A percentile compares a stretch with the other conserved stretches of the same genome.
These are phyloP conservation scores for Pluvialis apricaria DNA, from an alignment of 2,113 vertebrate genomes.

Conservation along the genomic window DNA sequence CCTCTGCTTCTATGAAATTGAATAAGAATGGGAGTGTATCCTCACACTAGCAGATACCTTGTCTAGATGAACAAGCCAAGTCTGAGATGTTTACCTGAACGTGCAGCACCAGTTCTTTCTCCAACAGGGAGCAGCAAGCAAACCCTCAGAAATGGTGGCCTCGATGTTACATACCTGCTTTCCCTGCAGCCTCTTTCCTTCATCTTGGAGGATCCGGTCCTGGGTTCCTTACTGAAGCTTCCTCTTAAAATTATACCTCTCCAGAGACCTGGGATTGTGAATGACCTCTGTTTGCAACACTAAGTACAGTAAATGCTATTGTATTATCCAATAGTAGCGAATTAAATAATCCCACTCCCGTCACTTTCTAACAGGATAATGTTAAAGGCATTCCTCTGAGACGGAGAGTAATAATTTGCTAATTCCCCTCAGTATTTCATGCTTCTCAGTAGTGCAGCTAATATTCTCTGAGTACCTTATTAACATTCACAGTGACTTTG, in stretches of 20 bases:
- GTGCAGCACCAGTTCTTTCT: neutral
- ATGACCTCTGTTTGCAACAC: slow-evolving; percentile 9
- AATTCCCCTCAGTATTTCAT: slow-evolving; percentile 28
- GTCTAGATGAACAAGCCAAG: neutral
- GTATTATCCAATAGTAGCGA: neutral
- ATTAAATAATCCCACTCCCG: neutral
- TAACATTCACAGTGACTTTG: slow-evolving; percentile 49
- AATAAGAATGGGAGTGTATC: neutral
- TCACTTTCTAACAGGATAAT: slow-evolving; percentile 53
- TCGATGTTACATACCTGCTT: neutral
- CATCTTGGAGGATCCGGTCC: neutral
- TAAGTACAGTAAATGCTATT: slow-evolving; percentile 32
- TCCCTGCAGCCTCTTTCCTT: neutral
- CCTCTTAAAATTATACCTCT: neutral
- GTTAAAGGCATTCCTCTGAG: slow-evolving; percentile 35
- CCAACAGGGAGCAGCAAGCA: neutral
- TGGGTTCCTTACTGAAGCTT: neutral
- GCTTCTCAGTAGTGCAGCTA: slow-evolving; percentile 25
- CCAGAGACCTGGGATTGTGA: neutral
- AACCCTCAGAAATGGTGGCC: neutral
- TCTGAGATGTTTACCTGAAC: neutral
- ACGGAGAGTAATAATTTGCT: slow-evolving; percentile 17
- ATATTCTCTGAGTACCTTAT: slow-evolving; percentile 59
- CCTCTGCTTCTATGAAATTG: neutral
- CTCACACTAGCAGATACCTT: neutral